These are phyloP conservation scores for Anagyrus pseudococci DNA, from an alignment of 2,888 invertebrate species.

Conservation along the genomic window DNA sequence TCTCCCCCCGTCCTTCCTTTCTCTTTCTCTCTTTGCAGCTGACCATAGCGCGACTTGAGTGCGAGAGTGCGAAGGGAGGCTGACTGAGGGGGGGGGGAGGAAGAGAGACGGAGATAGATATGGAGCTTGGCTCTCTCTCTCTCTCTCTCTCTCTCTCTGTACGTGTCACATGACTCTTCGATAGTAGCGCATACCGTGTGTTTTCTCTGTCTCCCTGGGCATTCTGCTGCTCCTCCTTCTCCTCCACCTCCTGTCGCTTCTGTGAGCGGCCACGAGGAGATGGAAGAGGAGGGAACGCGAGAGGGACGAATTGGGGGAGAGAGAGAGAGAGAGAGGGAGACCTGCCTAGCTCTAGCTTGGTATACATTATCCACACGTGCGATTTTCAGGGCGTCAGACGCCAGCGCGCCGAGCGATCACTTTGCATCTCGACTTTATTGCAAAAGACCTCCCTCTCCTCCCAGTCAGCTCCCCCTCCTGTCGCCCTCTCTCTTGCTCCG, in stretches of 20 bases:
- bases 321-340: slow-evolving; percentile 4
- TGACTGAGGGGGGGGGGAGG: slow-evolving; percentile 28
- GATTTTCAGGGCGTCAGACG: slow-evolving; percentile 51
- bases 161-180: slow-evolving; percentile 18
- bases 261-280: too few species aligned
- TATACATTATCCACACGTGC: slow-evolving; percentile 54
- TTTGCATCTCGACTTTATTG: slow-evolving; percentile 55
- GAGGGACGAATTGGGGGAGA: slow-evolving; percentile 15
- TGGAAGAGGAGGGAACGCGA: slow-evolving; percentile 3
- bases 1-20: slow-evolving; percentile 7
- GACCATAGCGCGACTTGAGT: too few species aligned
- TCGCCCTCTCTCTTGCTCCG: not conserved
- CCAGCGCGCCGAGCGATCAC: slow-evolving; percentile 42
- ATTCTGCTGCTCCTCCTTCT: slow-evolving; percentile 16
- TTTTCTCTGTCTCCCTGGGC: slow-evolving; percentile 22
- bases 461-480: slow-evolving; percentile 7
- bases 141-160: too few species aligned
- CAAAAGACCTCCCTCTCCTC: slow-evolving; percentile 41
- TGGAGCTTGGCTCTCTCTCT: too few species aligned
- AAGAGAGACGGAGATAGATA: slow-evolving; percentile 38
- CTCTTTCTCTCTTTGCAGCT: not conserved
- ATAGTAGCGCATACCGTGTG: slow-evolving; percentile 16
- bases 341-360: slow-evolving; percentile 40
- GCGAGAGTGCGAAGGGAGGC: slow-evolving; percentile 37
- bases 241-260: slow-evolving; percentile 22